phyloP scores from a whole-genome alignment of 2,113 vertebrate genomes.

The Porphyrio hochstetteri region DNA sequence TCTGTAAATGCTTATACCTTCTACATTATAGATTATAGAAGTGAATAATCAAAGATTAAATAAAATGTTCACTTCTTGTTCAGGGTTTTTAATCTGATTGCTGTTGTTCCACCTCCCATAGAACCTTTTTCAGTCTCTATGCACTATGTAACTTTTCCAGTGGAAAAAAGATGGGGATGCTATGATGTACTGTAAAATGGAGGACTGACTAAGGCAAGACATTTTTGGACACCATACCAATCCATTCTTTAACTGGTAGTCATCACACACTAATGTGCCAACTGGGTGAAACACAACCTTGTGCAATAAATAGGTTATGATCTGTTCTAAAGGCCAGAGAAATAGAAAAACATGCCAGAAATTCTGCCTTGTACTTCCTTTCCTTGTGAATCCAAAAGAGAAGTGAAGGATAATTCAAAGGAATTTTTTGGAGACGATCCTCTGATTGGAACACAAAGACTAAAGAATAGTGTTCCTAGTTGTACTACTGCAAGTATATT shows the following conservation, averaged over 20 bases:
- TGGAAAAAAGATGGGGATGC: background rate
- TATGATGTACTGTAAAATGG: background rate
- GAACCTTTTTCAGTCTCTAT: background rate
- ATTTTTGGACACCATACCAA: background rate
- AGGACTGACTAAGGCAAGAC: background rate
- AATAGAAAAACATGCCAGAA: background rate
- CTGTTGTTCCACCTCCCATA: background rate
- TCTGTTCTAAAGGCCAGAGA: background rate
- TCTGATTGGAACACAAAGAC: background rate
- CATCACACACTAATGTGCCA: background rate
- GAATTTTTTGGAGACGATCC: background rate
- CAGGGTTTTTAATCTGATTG: background rate
- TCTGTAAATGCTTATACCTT: background rate
- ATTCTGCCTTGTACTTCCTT: background rate
- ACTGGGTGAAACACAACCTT: background rate
- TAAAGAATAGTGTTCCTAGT: background rate
- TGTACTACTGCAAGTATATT: background rate
- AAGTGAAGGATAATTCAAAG: background rate
- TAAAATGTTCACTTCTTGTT: background rate
- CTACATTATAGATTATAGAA: background rate
- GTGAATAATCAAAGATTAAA: background rate
- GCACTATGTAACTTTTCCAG: background rate
- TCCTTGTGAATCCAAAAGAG: background rate
- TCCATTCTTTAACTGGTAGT: background rate
- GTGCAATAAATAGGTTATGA: background rate